Evolutionary conservation across 2,888 invertebrate genomes (phyloP), one percentile per base, ranked within the genome.

Genomic region (Gasteruption jaculator): DNA sequence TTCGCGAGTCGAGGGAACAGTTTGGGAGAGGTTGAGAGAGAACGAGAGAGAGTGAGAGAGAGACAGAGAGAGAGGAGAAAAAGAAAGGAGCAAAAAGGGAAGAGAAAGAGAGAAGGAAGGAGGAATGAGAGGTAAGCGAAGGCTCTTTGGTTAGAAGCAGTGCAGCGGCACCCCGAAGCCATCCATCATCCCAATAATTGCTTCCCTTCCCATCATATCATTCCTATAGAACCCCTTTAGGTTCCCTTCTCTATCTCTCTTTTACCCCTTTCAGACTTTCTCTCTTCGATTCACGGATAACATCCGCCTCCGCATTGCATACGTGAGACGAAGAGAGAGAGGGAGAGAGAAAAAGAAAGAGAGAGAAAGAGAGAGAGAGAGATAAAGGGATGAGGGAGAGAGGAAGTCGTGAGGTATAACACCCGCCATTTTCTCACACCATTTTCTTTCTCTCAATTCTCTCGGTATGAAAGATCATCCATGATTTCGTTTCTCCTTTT

Each of bases 131-230:
- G 45, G 50, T 49, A 49, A 44, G 46, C 45, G 41, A 24, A 30
- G 38, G 43, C 49, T 61, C 63, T 61, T 63, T 58, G 58, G 61
- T 59, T 62, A 57, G 57, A 57, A 61, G 58, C 56, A 57, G 55
- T 57, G 58, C 57, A 56, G 58, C 61, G 61, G 63, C 67, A 62
- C 65, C 66, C 63, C 53, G 56, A 56, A 63, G 63, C 65, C 63
- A 68, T 68, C 63, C 63, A 68, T 68, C 68, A 67, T 67, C 58
- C 58, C 62, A 64, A 67, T 68, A 67, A 64, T 56, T 61, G 58
- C 62, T 60, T 60, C 57, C 57, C 60, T 55, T 56, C 53, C 53
- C 60, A 54, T 58, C 56, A 44, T 51, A 56, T 53, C 56, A 57
- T 55, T 61, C 57, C 52, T 57, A 53, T 52, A 52, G 58, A 57